A percentile compares a stretch with the other conserved stretches of the same genome.
Conservation (phyloP, 2,888 invertebrate species). For the Physocephala rufipes region DNA sequence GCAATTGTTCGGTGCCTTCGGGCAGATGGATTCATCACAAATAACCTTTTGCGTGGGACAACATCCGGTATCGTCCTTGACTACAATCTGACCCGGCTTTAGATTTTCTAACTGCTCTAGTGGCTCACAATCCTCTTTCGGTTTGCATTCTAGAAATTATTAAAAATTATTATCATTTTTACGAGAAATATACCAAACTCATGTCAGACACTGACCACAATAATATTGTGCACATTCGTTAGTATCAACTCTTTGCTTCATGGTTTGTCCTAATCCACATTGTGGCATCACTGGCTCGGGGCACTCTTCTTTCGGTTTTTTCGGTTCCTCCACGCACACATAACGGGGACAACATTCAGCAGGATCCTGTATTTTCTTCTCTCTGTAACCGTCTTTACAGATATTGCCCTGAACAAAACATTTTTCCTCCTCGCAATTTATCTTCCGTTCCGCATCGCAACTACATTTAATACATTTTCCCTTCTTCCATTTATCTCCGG, state of each 20-base stretch:
- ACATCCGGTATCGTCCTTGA: conserved; percentile 74
- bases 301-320: conserved; percentile 67
- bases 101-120: conserved; percentile 66
- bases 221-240: conserved; percentile 78
- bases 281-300: conserved; percentile 74
- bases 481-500: conserved; percentile 73
- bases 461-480: conserved; percentile 79
- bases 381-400: conserved; percentile 71
- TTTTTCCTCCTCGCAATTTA: conserved; percentile 72
- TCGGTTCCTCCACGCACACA: conserved; percentile 72
- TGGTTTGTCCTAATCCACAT: conserved; percentile 77
- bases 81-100: conserved; percentile 72
- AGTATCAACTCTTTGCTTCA: conserved; percentile 72
- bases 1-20: conserved; percentile 66
- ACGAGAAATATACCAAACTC: neutral
- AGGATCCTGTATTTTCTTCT: conserved; percentile 68
- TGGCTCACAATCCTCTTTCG: conserved; percentile 74
- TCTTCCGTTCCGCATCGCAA: conserved; percentile 70
- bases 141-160: conserved; percentile 73
- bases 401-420: conserved; percentile 70
- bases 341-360: conserved; percentile 77
- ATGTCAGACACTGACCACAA: conserved; percentile 70
- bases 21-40: conserved; percentile 74
- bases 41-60: conserved; percentile 72
- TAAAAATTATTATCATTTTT: neutral